Evolutionary conservation across 2,113 vertebrate species (phyloP).

Genomic region (Pluvianellus socialis): DNA sequence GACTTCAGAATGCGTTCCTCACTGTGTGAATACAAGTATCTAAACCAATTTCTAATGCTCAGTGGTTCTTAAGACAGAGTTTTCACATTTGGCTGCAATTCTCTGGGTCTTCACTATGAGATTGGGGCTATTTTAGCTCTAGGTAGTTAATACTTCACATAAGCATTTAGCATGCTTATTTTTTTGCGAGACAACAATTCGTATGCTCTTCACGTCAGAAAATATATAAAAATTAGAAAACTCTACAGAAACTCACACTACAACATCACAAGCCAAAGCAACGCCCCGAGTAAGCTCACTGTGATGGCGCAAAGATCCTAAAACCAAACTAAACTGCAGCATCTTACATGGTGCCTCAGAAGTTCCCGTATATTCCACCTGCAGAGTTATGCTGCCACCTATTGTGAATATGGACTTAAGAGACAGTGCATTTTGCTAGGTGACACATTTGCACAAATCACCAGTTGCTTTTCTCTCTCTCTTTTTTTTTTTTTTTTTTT

Average conservation of each 20-base stretch:
- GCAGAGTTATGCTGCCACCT: constrained; percentile 54
- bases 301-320: background rate
- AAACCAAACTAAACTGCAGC: background rate
- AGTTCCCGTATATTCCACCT: background rate
- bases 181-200: background rate
- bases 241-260: background rate
- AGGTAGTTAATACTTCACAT: background rate
- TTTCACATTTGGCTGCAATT: background rate
- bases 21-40: background rate
- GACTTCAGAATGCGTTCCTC: background rate
- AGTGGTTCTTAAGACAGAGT: background rate
- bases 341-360: rapidly evolving
- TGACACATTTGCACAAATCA: rapidly evolving
- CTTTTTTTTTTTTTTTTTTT: too few species aligned
- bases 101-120: background rate
- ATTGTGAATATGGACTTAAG: background rate
- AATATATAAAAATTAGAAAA: background rate
- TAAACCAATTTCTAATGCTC: background rate
- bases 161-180: background rate
- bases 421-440: background rate
- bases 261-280: background rate
- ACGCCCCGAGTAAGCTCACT: background rate
- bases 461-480: too few species aligned
- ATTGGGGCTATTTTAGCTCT: background rate
- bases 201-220: background rate